These are phyloP conservation scores for Acronicta alni DNA, from an alignment of 2,888 invertebrate genomes.

Conservation along the genomic window DNA sequence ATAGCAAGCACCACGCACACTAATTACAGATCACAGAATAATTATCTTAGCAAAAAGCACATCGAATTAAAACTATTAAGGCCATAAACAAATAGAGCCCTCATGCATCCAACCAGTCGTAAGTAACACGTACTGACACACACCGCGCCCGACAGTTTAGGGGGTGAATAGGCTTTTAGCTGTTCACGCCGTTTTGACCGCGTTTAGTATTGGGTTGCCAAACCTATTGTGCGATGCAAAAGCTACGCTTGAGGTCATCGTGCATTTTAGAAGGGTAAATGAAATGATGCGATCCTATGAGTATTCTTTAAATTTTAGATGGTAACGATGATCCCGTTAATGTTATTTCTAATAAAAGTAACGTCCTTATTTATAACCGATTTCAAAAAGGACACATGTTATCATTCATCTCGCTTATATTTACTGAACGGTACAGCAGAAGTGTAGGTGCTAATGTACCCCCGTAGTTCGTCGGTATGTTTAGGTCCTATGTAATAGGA, in stretches of 20 bases:
- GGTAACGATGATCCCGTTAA: too few relatives aligned
- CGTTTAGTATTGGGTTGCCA: conserved; percentile 54
- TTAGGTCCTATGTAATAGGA: too few relatives aligned
- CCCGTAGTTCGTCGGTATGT: too few relatives aligned
- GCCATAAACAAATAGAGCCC: conserved; percentile 47
- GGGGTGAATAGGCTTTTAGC: conserved; percentile 45
- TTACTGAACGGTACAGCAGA: too few relatives aligned
- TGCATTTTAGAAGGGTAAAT: conserved; percentile 6
- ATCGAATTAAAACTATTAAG: conserved; percentile 44
- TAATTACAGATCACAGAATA: background rate
- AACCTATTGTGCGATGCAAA: conserved; percentile 30
- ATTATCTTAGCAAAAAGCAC: conserved; percentile 40
- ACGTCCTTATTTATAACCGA: too few relatives aligned
- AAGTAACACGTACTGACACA: conserved; percentile 57
- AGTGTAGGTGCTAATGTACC: too few relatives aligned
- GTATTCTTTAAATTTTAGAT: too few relatives aligned
- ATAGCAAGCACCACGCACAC: too few relatives aligned
- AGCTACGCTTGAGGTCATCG: conserved; percentile 35
- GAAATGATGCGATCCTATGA: background rate
- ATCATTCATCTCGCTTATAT: too few relatives aligned
- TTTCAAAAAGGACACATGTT: too few relatives aligned
- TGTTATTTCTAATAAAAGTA: too few relatives aligned
- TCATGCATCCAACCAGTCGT: conserved; percentile 46
- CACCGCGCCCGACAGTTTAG: conserved; percentile 29
- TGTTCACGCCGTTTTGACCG: conserved; percentile 59